Evolutionary conservation across 92 coral and sea anemone species (phyloP).

Genomic region (Siderastrea radians): DNA sequence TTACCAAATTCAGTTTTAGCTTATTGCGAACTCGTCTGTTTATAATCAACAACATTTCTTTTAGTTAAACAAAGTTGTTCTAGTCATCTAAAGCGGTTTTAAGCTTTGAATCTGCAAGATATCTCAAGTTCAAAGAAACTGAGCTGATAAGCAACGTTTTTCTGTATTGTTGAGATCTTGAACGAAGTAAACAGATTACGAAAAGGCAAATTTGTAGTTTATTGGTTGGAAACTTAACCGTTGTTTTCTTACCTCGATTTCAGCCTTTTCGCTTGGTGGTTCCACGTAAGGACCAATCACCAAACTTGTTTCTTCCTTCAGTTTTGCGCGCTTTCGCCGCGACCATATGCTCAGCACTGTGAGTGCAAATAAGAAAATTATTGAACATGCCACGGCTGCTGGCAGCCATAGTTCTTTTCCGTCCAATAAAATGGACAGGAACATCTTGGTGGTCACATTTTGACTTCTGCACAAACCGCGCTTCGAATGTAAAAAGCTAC

Average conservation of each 20-base stretch:
- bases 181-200: no score
- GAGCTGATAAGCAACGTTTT: no score
- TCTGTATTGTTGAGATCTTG: no score
- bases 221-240: no score
- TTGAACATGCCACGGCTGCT: not conserved
- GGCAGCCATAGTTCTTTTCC: constrained; percentile 6
- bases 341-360: not conserved
- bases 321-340: not conserved
- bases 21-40: no score
- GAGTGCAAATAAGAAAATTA: not conserved
- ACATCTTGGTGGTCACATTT: constrained; percentile 22
- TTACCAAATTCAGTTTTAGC: no score
- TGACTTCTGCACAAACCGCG: not conserved
- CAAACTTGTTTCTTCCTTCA: not conserved
- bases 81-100: no score
- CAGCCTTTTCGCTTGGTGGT: not conserved
- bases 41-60: no score
- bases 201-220: no score
- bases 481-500: not conserved
- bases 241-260: not conserved
- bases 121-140: no score
- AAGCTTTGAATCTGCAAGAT: no score
- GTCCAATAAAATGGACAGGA: constrained; percentile 8
- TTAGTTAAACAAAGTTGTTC: no score
- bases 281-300: not conserved